Conservation (phyloP, 2,113 vertebrate species). For the Xerus inauris region DNA sequence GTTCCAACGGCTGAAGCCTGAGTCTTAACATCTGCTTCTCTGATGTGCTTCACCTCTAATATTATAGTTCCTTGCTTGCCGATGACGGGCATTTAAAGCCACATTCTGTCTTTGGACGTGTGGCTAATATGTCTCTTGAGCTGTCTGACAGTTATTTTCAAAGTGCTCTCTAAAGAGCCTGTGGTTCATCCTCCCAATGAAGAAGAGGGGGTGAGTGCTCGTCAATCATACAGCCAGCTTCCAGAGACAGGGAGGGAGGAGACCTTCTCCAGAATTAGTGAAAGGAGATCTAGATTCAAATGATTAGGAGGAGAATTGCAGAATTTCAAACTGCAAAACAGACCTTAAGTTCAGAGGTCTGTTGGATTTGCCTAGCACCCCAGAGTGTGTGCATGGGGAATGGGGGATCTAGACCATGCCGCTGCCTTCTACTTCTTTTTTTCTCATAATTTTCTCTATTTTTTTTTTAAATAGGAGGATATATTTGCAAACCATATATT, state of each 20-base stretch:
- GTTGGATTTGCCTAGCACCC: background rate
- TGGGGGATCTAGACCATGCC: background rate
- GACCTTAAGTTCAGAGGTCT: background rate
- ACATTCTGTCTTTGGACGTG: background rate
- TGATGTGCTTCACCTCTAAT: background rate
- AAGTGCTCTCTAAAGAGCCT: background rate
- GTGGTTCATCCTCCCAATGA: background rate
- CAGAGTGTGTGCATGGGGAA: background rate
- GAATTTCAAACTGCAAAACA: background rate
- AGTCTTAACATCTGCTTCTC: background rate
- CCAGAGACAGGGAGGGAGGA: background rate
- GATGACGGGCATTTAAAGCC: background rate
- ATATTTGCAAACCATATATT: too few species aligned
- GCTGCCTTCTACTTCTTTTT: too few species aligned
- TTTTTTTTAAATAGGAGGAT: too few species aligned
- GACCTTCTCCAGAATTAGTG: background rate
- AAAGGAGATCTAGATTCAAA: background rate
- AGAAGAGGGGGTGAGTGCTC: too few species aligned
- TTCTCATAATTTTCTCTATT: too few species aligned
- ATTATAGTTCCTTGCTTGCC: background rate
- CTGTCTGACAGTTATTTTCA: background rate
- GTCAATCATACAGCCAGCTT: background rate
- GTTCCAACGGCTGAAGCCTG: background rate
- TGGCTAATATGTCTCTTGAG: background rate
- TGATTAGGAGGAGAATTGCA: background rate